Evolutionary conservation across 2,113 vertebrate genomes (phyloP).

Genomic region (Brevimyrus niger): DNA sequence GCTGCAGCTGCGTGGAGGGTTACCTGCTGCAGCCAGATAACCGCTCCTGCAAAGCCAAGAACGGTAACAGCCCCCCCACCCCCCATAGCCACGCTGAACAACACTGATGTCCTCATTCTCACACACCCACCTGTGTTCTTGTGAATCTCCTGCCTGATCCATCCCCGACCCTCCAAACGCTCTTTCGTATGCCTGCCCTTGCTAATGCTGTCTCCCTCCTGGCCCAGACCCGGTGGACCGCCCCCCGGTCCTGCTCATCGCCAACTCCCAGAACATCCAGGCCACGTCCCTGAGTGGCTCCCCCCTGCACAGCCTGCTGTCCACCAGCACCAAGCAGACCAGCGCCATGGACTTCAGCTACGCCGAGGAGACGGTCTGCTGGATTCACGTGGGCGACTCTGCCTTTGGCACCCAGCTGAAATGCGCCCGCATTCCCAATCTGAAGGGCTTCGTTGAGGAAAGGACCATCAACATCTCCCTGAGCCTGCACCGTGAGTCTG

Average conservation of each 20-base stretch:
- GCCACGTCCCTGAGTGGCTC: slow-evolving; percentile 79
- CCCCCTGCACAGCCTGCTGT: slow-evolving; percentile 69
- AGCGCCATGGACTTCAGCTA: slow-evolving; percentile 97
- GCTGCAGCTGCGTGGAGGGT: slow-evolving; percentile 86
- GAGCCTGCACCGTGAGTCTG: slow-evolving; percentile 88
- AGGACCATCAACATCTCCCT: slow-evolving; percentile 86
- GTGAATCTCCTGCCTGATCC: not conserved
- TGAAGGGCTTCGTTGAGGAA: slow-evolving; percentile 78
- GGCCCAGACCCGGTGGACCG: slow-evolving; percentile 78
- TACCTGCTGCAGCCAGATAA: slow-evolving; percentile 91
- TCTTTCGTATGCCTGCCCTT: not conserved
- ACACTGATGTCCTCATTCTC: not conserved
- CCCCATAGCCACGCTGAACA: not conserved
- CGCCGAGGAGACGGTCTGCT: slow-evolving; percentile 81
- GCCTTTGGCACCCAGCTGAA: slow-evolving; percentile 79
- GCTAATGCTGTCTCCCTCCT: not conserved
- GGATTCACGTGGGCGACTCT: slow-evolving; percentile 85
- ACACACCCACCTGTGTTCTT: not conserved
- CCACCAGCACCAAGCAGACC: slow-evolving; percentile 82
- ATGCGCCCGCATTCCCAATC: slow-evolving; percentile 83
- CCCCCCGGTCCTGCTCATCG: slow-evolving; percentile 80
- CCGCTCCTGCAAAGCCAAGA: slow-evolving; percentile 97
- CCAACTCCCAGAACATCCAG: slow-evolving; percentile 92
- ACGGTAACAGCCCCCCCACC: slow-evolving; percentile 56
- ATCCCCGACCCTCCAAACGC: not conserved